Base-by-base conservation (phyloP, 2,113 vertebrate genomes). In the Nycticorax nycticorax region DNA sequence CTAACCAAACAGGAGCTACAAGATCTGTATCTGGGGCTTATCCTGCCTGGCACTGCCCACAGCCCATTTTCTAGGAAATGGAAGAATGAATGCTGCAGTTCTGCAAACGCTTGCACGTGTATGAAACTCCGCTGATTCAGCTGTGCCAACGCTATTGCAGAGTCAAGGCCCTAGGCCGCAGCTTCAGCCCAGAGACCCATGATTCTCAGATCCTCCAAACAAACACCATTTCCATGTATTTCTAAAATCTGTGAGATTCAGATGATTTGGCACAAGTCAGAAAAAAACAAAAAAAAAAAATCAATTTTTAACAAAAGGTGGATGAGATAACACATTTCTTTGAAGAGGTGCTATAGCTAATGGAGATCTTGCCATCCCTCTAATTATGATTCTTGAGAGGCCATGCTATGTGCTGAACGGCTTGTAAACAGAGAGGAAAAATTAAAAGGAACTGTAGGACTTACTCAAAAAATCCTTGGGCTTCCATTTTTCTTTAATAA, bases 401-500 rank as follows among this genome's bases (percentile, higher is more conserved):
- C 19, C 22, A 14, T 3, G 55, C 62, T 53, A 1, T 23, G 35
- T 23, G 59, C 8, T 64, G 57, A 47, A 55, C 7, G 9, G 30
- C 52, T 57, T 55, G 71, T 37, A 85, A 96, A 88, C 28, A 57
- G 10, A 27, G 21, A 50, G 37, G 23, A 55, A 41, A 72, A 76
- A 35, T 3, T 23, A 89, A 89, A 60, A 74, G 22, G 12, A 24
- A 53, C 11, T 12, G 35, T 24, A 35, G 14, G 67, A 99, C 99
- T 99, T 98, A 99, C 99, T 99, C 96, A 99, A 95, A 95, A 99
- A 99, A 37, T 99, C 99, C 94, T 98, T 99, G 15, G 98, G 98
- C 94, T 99, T 99, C 96, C 98, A 99, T 94, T 99, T 99, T 95
- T 99, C 99, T 67, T 99, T 99, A 96, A 99, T 98, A 95, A 99